phyloP scores from a whole-genome alignment of 1,140 invertebrate species.

The Bathynomus jamesi region DNA sequence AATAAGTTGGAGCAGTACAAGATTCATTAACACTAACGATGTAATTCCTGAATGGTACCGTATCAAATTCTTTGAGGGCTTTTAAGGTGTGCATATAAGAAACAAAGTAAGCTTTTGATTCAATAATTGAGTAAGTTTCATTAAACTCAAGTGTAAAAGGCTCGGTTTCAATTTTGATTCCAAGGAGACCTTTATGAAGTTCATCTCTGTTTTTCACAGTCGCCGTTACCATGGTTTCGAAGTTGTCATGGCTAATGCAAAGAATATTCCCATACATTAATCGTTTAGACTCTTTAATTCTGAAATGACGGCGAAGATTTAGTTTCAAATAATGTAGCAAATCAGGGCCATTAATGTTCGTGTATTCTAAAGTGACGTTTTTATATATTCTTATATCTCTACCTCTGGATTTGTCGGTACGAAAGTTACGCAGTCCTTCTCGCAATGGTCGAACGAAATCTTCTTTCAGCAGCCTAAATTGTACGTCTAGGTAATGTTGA shows the following conservation, averaged over 20 bases:
- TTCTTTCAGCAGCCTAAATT: constrained; percentile 65
- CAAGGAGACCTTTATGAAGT: constrained; percentile 47
- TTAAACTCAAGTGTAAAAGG: constrained; percentile 35
- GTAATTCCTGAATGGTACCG: constrained; percentile 43
- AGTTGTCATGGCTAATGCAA: constrained; percentile 59
- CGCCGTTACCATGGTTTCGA: constrained; percentile 59
- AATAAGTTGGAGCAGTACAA: constrained; percentile 6
- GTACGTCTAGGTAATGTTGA: constrained; percentile 66
- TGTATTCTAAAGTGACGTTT: constrained; percentile 13
- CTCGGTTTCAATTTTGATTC: constrained; percentile 45
- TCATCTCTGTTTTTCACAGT: constrained; percentile 48
- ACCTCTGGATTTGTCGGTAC: neutral
- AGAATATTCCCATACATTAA: constrained; percentile 65
- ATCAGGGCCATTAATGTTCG: neutral
- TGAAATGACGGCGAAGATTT: constrained; percentile 15
- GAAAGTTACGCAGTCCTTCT: constrained; percentile 27
- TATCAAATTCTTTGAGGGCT: constrained; percentile 41
- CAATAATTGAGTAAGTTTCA: constrained; percentile 41
- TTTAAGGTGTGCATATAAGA: constrained; percentile 46
- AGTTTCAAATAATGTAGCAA: constrained; percentile 20
- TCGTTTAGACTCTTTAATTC: constrained; percentile 45
- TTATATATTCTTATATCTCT: constrained; percentile 20
- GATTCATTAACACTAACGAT: constrained; percentile 35
- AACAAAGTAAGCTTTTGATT: constrained; percentile 49
- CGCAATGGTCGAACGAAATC: constrained; percentile 46